Base-by-base conservation (phyloP, 2,113 vertebrate species). In the Malaclemys terrapin region DNA sequence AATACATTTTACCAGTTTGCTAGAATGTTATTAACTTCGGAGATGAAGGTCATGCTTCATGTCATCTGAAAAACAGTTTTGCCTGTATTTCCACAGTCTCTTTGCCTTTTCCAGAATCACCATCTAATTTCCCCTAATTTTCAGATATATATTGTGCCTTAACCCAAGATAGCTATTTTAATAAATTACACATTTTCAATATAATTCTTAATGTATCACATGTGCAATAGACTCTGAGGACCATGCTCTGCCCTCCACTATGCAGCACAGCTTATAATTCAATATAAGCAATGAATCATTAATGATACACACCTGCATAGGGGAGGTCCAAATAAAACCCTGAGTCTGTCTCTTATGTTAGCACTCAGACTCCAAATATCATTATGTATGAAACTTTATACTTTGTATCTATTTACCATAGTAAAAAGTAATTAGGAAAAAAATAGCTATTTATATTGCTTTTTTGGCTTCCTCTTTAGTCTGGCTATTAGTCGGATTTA, bases 251-350 rank as follows among this genome's bases (percentile, higher is more conserved):
- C 88, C 69, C 86, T 97, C 89, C 84, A 76, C 95, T 89, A 83
- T 57, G 54, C 91, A 94, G 31, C 94, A 90, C 91, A 96, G 95
- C 89, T 93, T 96, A 97, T 96, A 95, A 95, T 95, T 97, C 95
- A 96, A 97, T 93, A 93, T 96, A 95, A 59, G 84, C 94, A 94
- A 91, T 96, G 97, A 97, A 97, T 97, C 95, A 96, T 96, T 97
- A 97, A 97, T 96, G 95, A 96, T 85, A 91, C 47, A 90, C 82
- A 91, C 82, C 5, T 31, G 0, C 93, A 95, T 88, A 96, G 82
- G 53, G 50, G 69, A 96, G 90, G 94, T 91, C 80, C 87, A 89
- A 96, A 96, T 96, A 93, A 95, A 97, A 90, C 91, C 85, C 59
- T 94, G 92, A 87, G 84, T 84, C 1, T 0, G 10, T 59, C 31